Percentiles rank a stretch among this genome's conserved stretches.
These are phyloP conservation scores for Ophonus ardosiacus DNA, from an alignment of 2,888 invertebrate species.

Conservation along the genomic window DNA sequence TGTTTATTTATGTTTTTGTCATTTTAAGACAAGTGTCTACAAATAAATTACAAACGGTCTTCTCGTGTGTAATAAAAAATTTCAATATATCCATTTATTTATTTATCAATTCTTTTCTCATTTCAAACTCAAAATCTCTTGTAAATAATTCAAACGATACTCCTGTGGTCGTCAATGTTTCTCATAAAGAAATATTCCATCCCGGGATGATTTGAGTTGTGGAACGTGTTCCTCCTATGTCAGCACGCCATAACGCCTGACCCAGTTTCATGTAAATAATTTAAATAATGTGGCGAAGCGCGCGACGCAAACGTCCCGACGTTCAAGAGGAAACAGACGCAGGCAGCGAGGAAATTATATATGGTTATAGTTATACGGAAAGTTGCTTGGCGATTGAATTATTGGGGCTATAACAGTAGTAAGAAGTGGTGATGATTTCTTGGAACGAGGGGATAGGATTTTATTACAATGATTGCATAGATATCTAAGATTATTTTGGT, in stretches of 20 bases:
- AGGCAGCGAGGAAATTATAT: not conserved
- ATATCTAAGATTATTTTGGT: not conserved
- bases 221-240: not conserved
- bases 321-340: not conserved
- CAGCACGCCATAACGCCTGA: constrained; percentile 52
- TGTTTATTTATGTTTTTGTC: too few species aligned
- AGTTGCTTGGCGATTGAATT: not conserved
- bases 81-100: not conserved
- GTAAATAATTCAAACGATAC: not conserved
- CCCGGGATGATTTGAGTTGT: not conserved
- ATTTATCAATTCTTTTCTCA: not conserved
- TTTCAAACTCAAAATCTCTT: not conserved
- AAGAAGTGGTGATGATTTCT: not conserved
- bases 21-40: too few species aligned
- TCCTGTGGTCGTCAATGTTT: not conserved
- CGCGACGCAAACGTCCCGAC: constrained; percentile 17
- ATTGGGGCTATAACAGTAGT: not conserved
- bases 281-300: constrained; percentile 46
- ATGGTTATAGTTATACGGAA: not conserved
- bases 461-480: not conserved
- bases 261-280: constrained; percentile 56
- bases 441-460: not conserved
- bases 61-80: too few species aligned
- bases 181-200: not conserved
- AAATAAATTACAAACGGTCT: too few species aligned